Base-by-base conservation (phyloP, 2,888 invertebrate species). In the Gastracanthus pulcherrimus region DNA sequence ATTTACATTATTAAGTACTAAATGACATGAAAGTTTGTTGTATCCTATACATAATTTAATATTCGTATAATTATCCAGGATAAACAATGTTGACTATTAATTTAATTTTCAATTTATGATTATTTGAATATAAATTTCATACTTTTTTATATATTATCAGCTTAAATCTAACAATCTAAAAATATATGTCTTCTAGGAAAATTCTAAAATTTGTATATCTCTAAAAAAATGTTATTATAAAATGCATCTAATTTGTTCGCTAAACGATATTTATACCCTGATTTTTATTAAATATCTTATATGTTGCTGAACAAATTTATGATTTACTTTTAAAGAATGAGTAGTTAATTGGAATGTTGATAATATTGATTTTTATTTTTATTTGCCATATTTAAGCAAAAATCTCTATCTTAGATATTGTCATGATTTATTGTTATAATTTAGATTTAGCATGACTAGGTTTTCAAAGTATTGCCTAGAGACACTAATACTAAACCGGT, bases 301-400 rank as follows among this genome's bases (percentile, higher is more conserved):
- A 31, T 31, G 16, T 51, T 19, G n/a, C n/a, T 48, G 4, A 62
- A 72, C 51, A 78, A n/a, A 78, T 69, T 60, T 13, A 51, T 29
- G 19, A 55, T 72, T 41, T 36, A 48, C n/a, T n/a, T 62, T 62
- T 2, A 58, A 60, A 7, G 55, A 48, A 71, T 71, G 29, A 16
- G 55, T n/a, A 62, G 19, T 45, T 58, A 45, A 58, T 76, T 77
- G 81, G 81, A 81, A 81, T 81, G 81, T 58, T 31, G n/a, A n/a
- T 48, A 55, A 60, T 38, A 62, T 55, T 60, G n/a, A n/a, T n/a
- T n/a, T n/a, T n/a, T n/a, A n/a, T n/a, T 36, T 19, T 41, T 48
- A 29, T 71, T 55, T 34, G 26, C 55, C 34, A 1, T 48, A 66
- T 34, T 19, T 34, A 26, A 29, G 58, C 38, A 45, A 55, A 31